phyloP scores from a whole-genome alignment of 2,113 vertebrate species.

The Turdus rufiventris region DNA sequence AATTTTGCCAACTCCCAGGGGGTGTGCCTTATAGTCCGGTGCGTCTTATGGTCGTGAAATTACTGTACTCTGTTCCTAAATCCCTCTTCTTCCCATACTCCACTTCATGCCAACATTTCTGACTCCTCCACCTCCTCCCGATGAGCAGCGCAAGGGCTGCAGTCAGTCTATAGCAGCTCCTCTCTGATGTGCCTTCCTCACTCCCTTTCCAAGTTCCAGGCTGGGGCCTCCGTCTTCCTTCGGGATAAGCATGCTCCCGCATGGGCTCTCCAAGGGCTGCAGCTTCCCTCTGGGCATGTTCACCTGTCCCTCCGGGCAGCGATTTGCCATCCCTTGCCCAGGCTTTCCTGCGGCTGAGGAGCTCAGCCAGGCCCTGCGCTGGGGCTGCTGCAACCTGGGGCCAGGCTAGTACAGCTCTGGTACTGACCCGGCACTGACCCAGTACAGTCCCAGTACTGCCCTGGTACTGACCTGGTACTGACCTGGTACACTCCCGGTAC shows the following conservation, averaged over 20 bases:
- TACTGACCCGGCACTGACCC: too few relatives aligned
- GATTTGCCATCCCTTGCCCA: neutral
- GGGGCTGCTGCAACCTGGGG: neutral
- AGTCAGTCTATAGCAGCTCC: accelerated
- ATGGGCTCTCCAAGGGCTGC: neutral
- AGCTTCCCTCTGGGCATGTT: neutral
- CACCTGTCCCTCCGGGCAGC: neutral
- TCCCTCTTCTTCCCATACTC: neutral
- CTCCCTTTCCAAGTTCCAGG: accelerated
- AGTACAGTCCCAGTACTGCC: too few relatives aligned
- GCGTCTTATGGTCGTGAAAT: too few relatives aligned
- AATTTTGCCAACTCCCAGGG: too few relatives aligned
- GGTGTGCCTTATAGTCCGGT: too few relatives aligned
- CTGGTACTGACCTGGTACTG: neutral
- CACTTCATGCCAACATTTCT: neutral
- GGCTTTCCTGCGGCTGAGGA: neutral
- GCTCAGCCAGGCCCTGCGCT: neutral
- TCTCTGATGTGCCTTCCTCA: too few relatives aligned
- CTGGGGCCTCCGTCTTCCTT: neutral
- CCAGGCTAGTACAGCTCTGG: neutral
- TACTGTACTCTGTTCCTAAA: accelerated
- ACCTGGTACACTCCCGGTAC: too few relatives aligned
- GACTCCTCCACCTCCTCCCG: accelerated
- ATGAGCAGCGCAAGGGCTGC: accelerated
- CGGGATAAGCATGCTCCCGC: neutral